A percentile compares a stretch with the other conserved stretches of the same genome.
Conservation (phyloP, 2,113 vertebrate genomes). For the Anolis sagrei region DNA sequence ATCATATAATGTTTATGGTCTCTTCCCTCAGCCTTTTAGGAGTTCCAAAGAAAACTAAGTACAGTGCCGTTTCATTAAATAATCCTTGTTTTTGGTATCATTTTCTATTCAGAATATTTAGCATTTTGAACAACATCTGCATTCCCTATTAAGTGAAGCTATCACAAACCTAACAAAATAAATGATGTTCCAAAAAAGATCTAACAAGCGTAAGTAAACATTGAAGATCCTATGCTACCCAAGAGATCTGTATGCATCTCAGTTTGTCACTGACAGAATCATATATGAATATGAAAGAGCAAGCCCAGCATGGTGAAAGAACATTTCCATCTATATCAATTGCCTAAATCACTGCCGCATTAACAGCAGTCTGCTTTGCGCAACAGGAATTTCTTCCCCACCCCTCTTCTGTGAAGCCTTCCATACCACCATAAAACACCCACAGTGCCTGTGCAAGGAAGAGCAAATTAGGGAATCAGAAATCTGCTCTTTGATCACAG, state of each 20-base stretch:
- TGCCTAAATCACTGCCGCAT: not conserved
- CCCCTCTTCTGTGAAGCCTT: not conserved
- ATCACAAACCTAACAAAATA: no score
- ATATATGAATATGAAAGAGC: constrained; percentile 3
- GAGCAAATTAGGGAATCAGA: no score
- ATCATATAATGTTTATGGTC: not conserved
- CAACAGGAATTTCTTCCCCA: not conserved
- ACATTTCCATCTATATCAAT: not conserved
- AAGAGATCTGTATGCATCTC: not conserved
- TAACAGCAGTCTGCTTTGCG: not conserved
- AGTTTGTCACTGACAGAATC: not conserved
- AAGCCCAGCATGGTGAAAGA: not conserved
- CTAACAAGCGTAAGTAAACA: constrained; percentile 6
- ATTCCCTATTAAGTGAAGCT: not conserved
- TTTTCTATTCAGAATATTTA: not conserved
- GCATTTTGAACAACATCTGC: not conserved
- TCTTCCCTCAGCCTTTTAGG: not conserved
- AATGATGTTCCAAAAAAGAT: not conserved
- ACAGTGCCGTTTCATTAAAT: not conserved
- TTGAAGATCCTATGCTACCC: not conserved
- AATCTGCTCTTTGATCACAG: no score
- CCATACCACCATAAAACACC: not conserved
- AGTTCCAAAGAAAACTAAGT: not conserved
- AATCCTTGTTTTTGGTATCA: not conserved
- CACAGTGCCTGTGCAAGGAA: no score